Conservation (phyloP, 2,888 invertebrate genomes). For the Melikaiella ostensackeni region DNA sequence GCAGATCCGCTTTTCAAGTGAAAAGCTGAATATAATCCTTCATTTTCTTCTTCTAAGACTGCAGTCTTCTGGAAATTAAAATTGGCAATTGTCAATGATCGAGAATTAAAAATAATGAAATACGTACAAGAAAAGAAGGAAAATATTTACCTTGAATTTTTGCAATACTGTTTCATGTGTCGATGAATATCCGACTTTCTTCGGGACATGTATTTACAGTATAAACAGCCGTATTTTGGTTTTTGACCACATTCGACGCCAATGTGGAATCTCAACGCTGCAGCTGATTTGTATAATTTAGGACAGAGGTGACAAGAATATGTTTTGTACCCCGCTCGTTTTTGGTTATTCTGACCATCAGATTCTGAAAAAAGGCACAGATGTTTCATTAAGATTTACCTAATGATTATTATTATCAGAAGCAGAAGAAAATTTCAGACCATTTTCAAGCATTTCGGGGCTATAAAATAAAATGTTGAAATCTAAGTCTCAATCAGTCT, state of each 20-base stretch:
- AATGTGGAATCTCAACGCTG: conserved; percentile 62
- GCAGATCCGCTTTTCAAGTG: not conserved
- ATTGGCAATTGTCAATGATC: not conserved
- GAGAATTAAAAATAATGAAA: not conserved
- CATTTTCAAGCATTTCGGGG: not conserved
- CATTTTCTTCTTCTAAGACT: not conserved
- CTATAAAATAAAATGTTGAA: not conserved
- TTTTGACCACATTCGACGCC: conserved; percentile 63
- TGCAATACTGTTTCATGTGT: conserved; percentile 61
- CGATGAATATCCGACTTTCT: conserved; percentile 65
- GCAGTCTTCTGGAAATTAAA: not conserved
- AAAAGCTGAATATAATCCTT: not conserved
- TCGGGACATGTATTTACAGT: conserved; percentile 65
- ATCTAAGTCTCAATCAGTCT: not conserved
- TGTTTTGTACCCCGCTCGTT: conserved; percentile 32
- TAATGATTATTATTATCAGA: not conserved
- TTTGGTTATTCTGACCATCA: not conserved
- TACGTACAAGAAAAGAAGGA: not conserved
- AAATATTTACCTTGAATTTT: conserved; percentile 38
- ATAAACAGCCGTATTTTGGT: conserved; percentile 63
- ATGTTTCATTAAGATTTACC: not conserved
- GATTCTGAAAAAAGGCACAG: conserved; percentile 44
- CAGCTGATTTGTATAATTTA: conserved; percentile 59
- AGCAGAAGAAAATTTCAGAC: not conserved
- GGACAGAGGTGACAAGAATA: conserved; percentile 60